These are phyloP conservation scores for Dromius quadrimaculatus DNA, from an alignment of 2,888 invertebrate genomes.

Conservation along the genomic window DNA sequence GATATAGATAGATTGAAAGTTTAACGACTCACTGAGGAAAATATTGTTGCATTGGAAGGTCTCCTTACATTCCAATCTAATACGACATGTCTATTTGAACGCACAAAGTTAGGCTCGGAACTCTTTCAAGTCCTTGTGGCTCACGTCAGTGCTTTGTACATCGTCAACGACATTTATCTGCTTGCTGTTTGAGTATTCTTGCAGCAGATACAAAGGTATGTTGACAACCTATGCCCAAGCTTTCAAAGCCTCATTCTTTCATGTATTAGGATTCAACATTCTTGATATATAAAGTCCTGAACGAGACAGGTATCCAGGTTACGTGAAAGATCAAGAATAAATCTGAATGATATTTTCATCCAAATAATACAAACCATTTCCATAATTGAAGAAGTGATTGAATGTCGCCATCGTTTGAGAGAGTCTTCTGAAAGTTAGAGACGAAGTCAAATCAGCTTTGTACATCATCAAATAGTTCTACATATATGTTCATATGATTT, in stretches of 20 bases:
- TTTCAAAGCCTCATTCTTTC: neutral
- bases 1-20: constrained; percentile 29
- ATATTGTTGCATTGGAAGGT: neutral
- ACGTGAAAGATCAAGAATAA: too few species aligned
- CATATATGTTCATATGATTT: too few species aligned
- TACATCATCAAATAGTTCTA: too few species aligned
- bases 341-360: too few species aligned
- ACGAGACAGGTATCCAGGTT: too few species aligned
- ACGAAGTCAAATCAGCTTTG: too few species aligned
- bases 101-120: constrained; percentile 47
- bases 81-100: constrained; percentile 42
- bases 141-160: constrained; percentile 20
- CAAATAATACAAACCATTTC: too few species aligned
- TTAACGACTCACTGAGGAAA: constrained; percentile 30
- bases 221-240: neutral
- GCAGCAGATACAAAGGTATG: neutral
- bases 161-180: constrained; percentile 6
- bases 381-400: too few species aligned
- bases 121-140: constrained; percentile 41
- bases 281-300: too few species aligned
- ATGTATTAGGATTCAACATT: neutral
- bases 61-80: constrained; percentile 46
- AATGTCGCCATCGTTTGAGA: too few species aligned
- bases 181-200: constrained; percentile 7
- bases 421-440: too few species aligned